Base-by-base conservation (phyloP, 2,888 invertebrate genomes). In the Stenurella melanura region DNA sequence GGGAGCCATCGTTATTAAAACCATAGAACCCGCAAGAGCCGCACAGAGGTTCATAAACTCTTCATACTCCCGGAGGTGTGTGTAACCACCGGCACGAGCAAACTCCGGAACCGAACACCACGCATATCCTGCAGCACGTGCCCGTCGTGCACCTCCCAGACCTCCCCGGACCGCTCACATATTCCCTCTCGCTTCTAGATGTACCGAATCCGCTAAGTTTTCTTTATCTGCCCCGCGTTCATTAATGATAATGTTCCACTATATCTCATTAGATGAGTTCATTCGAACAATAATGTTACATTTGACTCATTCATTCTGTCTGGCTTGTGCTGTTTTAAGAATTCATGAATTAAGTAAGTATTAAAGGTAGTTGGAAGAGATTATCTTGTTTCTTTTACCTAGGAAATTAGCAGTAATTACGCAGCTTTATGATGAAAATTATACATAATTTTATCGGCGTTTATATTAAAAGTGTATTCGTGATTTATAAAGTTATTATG, bases 111-210 rank as follows among this genome's bases (percentile, higher is more conserved):
- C 89, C 87, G 85, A 87, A 86, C 85, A 86, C 89, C 88, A 89
- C 89, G 89, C 89, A 89, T 87, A 88, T 89, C 89, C 89, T 89
- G 87, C 84, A 88, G 88, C 89, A 89, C 89, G 89, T 88, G 89
- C 89, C 85, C 81, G 73, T 57, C 76, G 73, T 50, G 58, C 67
- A 74, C 67, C 68, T 77, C 72, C 61, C 72, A 74, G 61, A 68
- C 58, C 54, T 57, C 66, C 63, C 56, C 56, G 64, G 69, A 50
- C 50, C 69, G 61, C 26, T 73, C 58, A 61, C 66, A 26, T 74
- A 64, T 73, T 75, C 75, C 30, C 15, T 80, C 78, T 76, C 76
- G 30, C 73, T 80, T 69, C 64, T 60, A 60, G 66, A 63, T 60
- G 61, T 42, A 61, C 42, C 57, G 42, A 72, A 73, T 67, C 50